Evolutionary conservation across 1,140 invertebrate genomes (phyloP).

Genomic region (Babylonia areolata): DNA sequence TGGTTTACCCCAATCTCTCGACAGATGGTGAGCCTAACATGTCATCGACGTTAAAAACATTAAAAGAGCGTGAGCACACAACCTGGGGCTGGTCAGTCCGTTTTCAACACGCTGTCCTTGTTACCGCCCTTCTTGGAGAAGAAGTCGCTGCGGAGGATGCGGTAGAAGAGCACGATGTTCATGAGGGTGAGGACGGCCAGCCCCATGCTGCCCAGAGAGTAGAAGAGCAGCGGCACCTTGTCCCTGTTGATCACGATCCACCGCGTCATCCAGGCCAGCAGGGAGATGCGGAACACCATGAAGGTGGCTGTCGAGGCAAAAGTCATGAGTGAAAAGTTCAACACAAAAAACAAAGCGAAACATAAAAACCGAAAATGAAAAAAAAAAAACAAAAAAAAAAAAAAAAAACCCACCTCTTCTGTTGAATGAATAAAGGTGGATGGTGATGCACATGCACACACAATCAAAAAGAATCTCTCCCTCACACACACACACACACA

Average conservation of each 20-base stretch:
- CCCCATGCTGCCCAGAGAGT: conserved; percentile 73
- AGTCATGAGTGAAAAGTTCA: neutral
- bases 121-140: conserved; percentile 58
- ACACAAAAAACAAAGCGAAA: neutral
- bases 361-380: neutral
- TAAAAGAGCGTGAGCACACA: no score
- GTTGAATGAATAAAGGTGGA: no score
- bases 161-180: conserved; percentile 77
- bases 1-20: no score
- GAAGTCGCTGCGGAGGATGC: conserved; percentile 75
- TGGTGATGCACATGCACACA: no score
- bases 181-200: conserved; percentile 76
- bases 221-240: conserved; percentile 72
- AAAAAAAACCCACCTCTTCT: no score
- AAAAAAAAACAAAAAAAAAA: neutral
- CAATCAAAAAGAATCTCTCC: no score
- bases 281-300: conserved; percentile 77
- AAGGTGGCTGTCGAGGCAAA: conserved; percentile 74
- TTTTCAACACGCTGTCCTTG: neutral
- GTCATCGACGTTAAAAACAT: no score
- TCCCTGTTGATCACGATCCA: conserved; percentile 78
- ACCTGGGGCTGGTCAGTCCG: neutral
- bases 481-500: conserved; percentile 20
- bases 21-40: no score
- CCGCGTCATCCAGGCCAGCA: conserved; percentile 79